phyloP scores from a whole-genome alignment of 2,797 vertebrate species.

The Arnoldichthys spilopterus region DNA sequence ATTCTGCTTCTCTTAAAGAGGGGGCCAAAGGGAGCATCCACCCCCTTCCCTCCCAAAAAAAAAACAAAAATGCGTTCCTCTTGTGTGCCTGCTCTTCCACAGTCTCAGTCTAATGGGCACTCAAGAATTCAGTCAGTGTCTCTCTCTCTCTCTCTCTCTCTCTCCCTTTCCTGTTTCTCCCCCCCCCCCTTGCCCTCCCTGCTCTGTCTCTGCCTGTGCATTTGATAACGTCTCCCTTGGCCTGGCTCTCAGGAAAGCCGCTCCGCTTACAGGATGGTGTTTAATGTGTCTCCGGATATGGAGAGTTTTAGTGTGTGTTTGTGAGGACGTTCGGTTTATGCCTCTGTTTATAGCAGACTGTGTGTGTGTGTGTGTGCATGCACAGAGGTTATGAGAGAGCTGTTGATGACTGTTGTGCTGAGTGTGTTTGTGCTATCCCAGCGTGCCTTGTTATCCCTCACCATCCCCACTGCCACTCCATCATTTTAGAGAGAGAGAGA shows the following conservation, averaged over 20 bases:
- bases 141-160: constrained; percentile 25
- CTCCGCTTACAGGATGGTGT: constrained; percentile 20
- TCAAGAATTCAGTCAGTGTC: constrained; percentile 23
- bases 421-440: constrained; percentile 47
- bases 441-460: constrained; percentile 55
- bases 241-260: constrained; percentile 12
- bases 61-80: not conserved
- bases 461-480: constrained; percentile 45
- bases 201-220: constrained; percentile 18
- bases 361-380: constrained; percentile 1
- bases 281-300: constrained; percentile 45
- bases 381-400: constrained; percentile 28
- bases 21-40: constrained; percentile 20
- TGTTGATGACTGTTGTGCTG: constrained; percentile 45
- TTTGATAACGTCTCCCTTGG: constrained; percentile 42
- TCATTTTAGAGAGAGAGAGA: too few relatives aligned
- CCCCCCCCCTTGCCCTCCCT: constrained; percentile 12
- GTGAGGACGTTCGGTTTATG: not conserved
- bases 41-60: too few relatives aligned
- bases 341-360: constrained; percentile 8
- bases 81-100: constrained; percentile 39
- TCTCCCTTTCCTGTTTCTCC: constrained; percentile 20
- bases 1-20: constrained; percentile 54
- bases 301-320: constrained; percentile 25
- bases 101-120: constrained; percentile 44